A percentile compares a stretch with the other conserved stretches of the same genome.
Evolutionary conservation across 2,888 invertebrate genomes (phyloP).

Genomic region (Perizoma flavofasciatum): DNA sequence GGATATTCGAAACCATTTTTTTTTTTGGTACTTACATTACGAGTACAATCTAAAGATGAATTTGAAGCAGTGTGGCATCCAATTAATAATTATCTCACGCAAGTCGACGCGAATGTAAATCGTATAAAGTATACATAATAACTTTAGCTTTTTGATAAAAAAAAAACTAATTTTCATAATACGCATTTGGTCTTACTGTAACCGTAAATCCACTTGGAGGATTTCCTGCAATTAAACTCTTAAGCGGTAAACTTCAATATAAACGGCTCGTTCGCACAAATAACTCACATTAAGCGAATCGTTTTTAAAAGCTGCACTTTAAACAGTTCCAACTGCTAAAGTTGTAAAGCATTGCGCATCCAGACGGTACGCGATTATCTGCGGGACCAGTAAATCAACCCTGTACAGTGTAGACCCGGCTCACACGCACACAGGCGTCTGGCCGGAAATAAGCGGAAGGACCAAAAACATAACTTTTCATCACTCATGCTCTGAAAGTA

Average conservation of each 20-base stretch:
- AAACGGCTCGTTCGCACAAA: conserved; percentile 27
- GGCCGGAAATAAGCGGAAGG: background rate
- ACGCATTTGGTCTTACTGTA: conserved; percentile 13
- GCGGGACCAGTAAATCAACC: conserved; percentile 2
- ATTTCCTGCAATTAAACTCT: conserved; percentile 32
- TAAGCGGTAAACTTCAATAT: conserved; percentile 30
- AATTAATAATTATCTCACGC: too few relatives aligned
- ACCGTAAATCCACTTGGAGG: conserved; percentile 23
- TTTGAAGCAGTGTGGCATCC: too few relatives aligned
- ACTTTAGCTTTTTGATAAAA: too few relatives aligned
- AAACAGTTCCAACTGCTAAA: conserved; percentile 31
- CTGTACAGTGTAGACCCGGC: too few relatives aligned
- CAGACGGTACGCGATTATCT: conserved; percentile 9
- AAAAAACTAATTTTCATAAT: background rate
- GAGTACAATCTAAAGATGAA: too few relatives aligned
- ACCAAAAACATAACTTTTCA: too few relatives aligned
- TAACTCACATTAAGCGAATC: conserved; percentile 32
- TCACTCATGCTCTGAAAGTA: too few relatives aligned
- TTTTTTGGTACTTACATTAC: too few relatives aligned
- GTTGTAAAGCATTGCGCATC: conserved; percentile 29
- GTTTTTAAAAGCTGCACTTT: conserved; percentile 35
- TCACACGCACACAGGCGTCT: background rate
- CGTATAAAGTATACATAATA: too few relatives aligned
- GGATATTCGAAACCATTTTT: too few relatives aligned
- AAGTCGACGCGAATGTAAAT: too few relatives aligned